Conservation (phyloP, 2,888 invertebrate species). For the Drosophila borealis region DNA sequence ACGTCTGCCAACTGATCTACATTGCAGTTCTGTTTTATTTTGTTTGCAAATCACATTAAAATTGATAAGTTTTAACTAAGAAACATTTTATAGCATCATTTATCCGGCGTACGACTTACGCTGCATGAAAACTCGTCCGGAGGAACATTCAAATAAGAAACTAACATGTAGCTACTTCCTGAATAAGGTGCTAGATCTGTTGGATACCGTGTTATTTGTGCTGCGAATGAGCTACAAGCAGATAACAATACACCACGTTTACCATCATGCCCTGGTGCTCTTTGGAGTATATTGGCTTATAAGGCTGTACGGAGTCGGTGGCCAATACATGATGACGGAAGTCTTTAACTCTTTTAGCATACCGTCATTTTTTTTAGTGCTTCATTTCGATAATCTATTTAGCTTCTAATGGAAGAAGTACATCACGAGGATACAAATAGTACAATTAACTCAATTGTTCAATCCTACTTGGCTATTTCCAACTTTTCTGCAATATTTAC, state of each 20-base stretch:
- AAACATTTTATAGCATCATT: constrained; percentile 10
- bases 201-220: constrained; percentile 86
- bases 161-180: constrained; percentile 57
- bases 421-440: constrained; percentile 85
- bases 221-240: too few relatives aligned
- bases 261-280: too few relatives aligned
- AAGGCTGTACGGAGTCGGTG: constrained; percentile 88
- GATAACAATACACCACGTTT: too few relatives aligned
- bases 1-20: constrained; percentile 93
- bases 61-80: not conserved
- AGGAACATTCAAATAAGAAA: constrained; percentile 23
- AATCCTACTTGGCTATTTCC: constrained; percentile 86
- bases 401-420: constrained; percentile 86
- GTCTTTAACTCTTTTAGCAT: constrained; percentile 85
- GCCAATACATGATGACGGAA: constrained; percentile 84
- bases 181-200: constrained; percentile 89
- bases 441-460: constrained; percentile 88
- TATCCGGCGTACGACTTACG: not conserved
- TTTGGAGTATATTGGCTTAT: constrained; percentile 88
- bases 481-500: constrained; percentile 85
- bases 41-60: constrained; percentile 27
- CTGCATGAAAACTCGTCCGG: constrained; percentile 26
- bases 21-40: constrained; percentile 87
- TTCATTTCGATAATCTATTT: constrained; percentile 84
- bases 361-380: constrained; percentile 85